Evolutionary conservation across 2,797 vertebrate genomes (phyloP), one percentile per base, ranked within the genome.

Genomic region (Sebastes hopkinsi): DNA sequence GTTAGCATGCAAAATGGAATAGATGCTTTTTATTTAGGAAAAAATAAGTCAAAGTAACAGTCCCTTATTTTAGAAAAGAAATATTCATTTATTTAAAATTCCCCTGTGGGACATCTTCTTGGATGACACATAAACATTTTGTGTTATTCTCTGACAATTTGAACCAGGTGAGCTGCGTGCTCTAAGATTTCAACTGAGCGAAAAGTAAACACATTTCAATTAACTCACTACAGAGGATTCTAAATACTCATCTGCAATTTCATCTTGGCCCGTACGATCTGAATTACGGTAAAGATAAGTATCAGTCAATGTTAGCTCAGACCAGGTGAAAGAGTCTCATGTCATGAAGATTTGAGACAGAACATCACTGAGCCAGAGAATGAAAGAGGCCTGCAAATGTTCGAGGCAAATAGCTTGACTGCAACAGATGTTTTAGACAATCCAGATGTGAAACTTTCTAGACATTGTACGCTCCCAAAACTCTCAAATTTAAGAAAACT

Each of bases 101-200:
- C 23, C 30, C 64, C 18, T 55, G 71, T 75, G 81, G 20, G 36
- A 58, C 32, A 9, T 78, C 25, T 62, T 83, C 70, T 77, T 73
- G 62, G 68, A 86, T 73, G 67, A 92, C 80, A 69, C 71, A 55
- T 85, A 88, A 89, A 89, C 32, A 72, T 86, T 79, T 80, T 70
- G 42, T 74, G 34, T 86, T 87, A 59, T 85, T 87, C 80, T 79
- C 72, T 56, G 77, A 85, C 66, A 87, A 95, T 95, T 77, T 88
- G 67, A 95, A 94, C 91, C 92, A 92, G 87, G 89, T 93, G 87
- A 88, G 78, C 74, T 61, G 30, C 78, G 56, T 68, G 75, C 55
- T 87, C 83, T 84, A 83, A 70, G 46, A 67, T 92, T 91, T 87
- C 75, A 86, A 64, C 81, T 52, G 23, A 76, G 80, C 75, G 56